Conservation (phyloP, 2,888 invertebrate genomes). For the Ennomos erosarius region DNA sequence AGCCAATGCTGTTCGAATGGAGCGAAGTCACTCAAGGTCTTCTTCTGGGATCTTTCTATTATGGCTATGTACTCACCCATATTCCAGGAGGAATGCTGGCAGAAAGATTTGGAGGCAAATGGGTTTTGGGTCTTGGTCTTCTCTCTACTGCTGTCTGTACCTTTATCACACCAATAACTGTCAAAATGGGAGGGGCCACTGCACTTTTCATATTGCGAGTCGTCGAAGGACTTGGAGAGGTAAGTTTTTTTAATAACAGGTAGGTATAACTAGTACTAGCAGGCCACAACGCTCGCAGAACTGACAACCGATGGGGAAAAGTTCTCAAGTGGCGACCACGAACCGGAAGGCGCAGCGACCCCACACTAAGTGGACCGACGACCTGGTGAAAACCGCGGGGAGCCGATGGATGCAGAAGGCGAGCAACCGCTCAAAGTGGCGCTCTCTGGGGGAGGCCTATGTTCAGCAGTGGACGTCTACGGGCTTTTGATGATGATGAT, state of each 20-base stretch:
- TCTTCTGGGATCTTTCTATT: conserved; percentile 93
- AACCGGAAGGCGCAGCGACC: too few relatives aligned
- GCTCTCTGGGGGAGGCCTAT: too few relatives aligned
- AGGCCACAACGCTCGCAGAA: too few relatives aligned
- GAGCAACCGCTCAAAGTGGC: too few relatives aligned
- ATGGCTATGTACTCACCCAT: conserved; percentile 93
- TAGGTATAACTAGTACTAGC: too few relatives aligned
- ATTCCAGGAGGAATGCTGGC: conserved; percentile 93
- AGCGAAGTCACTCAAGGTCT: conserved; percentile 89
- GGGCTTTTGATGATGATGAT: too few relatives aligned
- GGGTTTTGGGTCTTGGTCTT: conserved; percentile 92
- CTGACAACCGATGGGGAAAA: too few relatives aligned
- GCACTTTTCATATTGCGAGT: conserved; percentile 85
- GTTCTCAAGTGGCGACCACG: too few relatives aligned
- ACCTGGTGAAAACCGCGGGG: too few relatives aligned
- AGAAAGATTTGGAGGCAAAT: conserved; percentile 93
- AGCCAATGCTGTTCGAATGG: conserved; percentile 86
- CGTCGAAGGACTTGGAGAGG: conserved; percentile 87
- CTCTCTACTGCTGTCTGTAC: conserved; percentile 93
- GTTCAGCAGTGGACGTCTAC: too few relatives aligned
- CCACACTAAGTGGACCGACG: too few relatives aligned
- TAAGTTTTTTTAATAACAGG: conserved; percentile 51
- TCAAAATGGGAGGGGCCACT: conserved; percentile 82
- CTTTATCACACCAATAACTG: conserved; percentile 90
- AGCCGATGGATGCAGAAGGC: too few relatives aligned